phyloP scores from a whole-genome alignment of 2,888 invertebrate species.

The Lingula anatina region DNA sequence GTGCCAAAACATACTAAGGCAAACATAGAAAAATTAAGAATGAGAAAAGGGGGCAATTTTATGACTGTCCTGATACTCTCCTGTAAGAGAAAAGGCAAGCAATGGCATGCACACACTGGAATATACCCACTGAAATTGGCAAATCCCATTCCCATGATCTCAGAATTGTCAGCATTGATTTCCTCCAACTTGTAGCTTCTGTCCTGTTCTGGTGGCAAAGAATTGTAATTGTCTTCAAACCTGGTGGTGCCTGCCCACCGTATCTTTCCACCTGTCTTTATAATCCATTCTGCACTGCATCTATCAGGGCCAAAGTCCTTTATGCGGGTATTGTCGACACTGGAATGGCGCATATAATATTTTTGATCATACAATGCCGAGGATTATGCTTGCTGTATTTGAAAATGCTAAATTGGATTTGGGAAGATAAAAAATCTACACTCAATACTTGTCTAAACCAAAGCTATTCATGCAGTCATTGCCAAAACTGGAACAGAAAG shows the following conservation, averaged over 20 bases:
- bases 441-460: too few relatives aligned
- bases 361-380: too few relatives aligned
- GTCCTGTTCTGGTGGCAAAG: constrained; percentile 59
- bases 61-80: not conserved
- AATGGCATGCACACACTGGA: not conserved
- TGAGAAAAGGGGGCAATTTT: not conserved
- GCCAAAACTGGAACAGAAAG: too few relatives aligned
- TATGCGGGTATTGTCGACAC: constrained; percentile 34
- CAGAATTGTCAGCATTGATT: constrained; percentile 75
- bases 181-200: constrained; percentile 59
- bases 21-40: too few relatives aligned
- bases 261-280: constrained; percentile 82
- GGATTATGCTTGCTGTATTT: too few relatives aligned
- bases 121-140: constrained; percentile 65
- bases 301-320: constrained; percentile 74
- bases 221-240: constrained; percentile 69
- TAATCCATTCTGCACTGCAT: constrained; percentile 91
- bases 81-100: not conserved
- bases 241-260: constrained; percentile 61
- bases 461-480: too few relatives aligned
- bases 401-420: too few relatives aligned
- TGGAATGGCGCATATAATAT: too few relatives aligned
- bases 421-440: too few relatives aligned
- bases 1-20: too few relatives aligned
- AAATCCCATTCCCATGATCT: constrained; percentile 80